Evolutionary conservation across 2,888 invertebrate genomes (phyloP), one percentile per base, ranked within the genome.

Genomic region (Sialis lutaria): DNA sequence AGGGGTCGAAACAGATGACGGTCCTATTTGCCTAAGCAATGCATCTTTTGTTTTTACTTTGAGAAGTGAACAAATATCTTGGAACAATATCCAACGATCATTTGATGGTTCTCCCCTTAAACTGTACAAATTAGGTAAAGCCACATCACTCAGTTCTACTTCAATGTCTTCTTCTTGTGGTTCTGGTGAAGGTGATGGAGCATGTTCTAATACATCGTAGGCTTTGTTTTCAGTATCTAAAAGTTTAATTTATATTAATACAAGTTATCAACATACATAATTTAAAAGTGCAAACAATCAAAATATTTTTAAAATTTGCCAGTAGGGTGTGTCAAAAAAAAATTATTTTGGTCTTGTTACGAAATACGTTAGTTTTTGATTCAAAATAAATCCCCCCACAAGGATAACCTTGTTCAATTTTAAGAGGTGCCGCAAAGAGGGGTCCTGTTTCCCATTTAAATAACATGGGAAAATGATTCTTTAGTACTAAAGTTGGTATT

Each of bases 41-140:
- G 83, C 82, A 56, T 88, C 87, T 55, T 82, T 78, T 37, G 86
- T 86, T 65, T 87, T 87, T 49, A 86, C 77, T 69, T 82, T 80
- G 56, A 85, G 67, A 54, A 84, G 67, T 56, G 77, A 77, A 56
- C 84, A 80, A 54, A 88, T 72, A 61, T 88, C 88, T 60, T 81
- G 85, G 46, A 88, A 69, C 49, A 89, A 69, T 48, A 87, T 78
- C 85, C 87, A 89, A 51, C 82, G 76, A 45, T 85, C 85, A 50
- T 73, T 69, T 10, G 76, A 75, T 1, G 71, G 60, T 56, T 76
- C 75, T 44, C 75, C 74, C 51, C 73, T 68, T 52, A 88, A 67
- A 53, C 79, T 76, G 68, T 89, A 90, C 54, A 89, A 73, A 46
- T 85, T 85, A 8, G 89, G 88, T 49, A 89, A 68, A 30, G 83